phyloP scores from a whole-genome alignment of 2,113 vertebrate genomes.

The Halcyon senegalensis region DNA sequence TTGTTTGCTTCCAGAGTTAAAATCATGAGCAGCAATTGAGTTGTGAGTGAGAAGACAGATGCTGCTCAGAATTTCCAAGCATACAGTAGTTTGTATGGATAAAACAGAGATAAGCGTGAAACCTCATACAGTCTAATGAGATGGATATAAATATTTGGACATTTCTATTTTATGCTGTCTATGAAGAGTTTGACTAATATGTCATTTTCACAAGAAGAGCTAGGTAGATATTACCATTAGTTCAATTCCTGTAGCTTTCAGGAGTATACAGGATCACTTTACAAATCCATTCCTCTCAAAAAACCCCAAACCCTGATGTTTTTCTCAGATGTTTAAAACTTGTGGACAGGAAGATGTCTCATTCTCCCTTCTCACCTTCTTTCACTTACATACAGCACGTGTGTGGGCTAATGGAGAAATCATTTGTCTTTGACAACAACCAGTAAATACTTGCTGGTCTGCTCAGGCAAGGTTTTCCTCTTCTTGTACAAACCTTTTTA shows the following conservation, averaged over 20 bases:
- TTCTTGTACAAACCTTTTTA: neutral
- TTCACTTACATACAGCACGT: neutral
- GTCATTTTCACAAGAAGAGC: neutral
- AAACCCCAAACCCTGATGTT: neutral
- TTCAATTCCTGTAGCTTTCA: neutral
- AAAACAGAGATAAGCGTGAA: neutral
- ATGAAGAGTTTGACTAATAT: neutral
- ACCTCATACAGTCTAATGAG: neutral
- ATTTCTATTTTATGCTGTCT: neutral
- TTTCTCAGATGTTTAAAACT: neutral
- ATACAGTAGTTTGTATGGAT: neutral
- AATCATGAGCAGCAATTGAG: neutral
- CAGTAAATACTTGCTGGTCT: neutral
- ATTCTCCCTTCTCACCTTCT: neutral
- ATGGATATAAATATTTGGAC: neutral
- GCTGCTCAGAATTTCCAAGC: neutral
- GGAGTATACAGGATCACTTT: neutral
- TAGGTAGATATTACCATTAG: neutral
- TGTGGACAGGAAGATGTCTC: neutral
- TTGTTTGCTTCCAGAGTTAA: neutral
- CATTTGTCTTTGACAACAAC: neutral
- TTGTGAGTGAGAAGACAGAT: neutral
- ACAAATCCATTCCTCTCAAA: neutral
- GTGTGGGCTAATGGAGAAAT: neutral
- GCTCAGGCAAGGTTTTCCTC: neutral